These are phyloP conservation scores for Hirudinaria manillensis DNA, from an alignment of 2,888 invertebrate genomes.

Conservation along the genomic window DNA sequence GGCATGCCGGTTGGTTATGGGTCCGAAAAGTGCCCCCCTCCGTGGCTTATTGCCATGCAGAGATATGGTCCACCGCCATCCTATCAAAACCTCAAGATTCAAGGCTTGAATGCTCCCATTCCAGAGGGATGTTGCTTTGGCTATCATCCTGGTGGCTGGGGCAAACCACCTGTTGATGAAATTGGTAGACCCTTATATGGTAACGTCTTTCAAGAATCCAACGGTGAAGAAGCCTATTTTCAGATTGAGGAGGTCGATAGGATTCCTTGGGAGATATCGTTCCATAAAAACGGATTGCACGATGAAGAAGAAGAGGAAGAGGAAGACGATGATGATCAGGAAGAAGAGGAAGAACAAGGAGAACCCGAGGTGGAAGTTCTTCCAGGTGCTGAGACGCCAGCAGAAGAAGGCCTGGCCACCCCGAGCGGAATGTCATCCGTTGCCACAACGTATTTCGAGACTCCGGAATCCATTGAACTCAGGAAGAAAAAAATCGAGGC, in stretches of 20 bases:
- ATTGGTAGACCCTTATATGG: conserved; percentile 94
- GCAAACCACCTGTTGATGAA: conserved; percentile 98
- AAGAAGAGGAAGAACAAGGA: conserved; percentile 31
- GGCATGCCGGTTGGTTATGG: conserved; percentile 83
- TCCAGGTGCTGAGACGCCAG: conserved; percentile 77
- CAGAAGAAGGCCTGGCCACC: conserved; percentile 75
- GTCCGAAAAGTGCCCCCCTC: conserved; percentile 68
- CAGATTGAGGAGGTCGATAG: conserved; percentile 85
- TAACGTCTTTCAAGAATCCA: conserved; percentile 80
- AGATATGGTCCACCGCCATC: conserved; percentile 97
- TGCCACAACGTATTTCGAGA: conserved; percentile 84
- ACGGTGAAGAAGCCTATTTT: conserved; percentile 46
- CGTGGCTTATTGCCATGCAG: conserved; percentile 94
- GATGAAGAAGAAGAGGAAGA: conserved; percentile 76
- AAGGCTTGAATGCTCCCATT: conserved; percentile 94
- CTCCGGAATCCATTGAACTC: conserved; percentile 95
- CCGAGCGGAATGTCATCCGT: conserved; percentile 84
- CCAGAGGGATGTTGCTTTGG: conserved; percentile 94
- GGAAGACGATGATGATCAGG: conserved; percentile 55
- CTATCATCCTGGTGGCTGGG: conserved; percentile 97
- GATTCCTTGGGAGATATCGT: conserved; percentile 92
- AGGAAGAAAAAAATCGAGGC: conserved; percentile 91
- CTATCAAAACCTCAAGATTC: conserved; percentile 94
- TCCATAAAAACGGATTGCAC: conserved; percentile 82
- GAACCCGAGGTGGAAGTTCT: conserved; percentile 56